Percentiles rank a stretch among this genome's conserved stretches.
Evolutionary conservation across 2,797 vertebrate genomes (phyloP).

Genomic region (Epinephelus coioides): DNA sequence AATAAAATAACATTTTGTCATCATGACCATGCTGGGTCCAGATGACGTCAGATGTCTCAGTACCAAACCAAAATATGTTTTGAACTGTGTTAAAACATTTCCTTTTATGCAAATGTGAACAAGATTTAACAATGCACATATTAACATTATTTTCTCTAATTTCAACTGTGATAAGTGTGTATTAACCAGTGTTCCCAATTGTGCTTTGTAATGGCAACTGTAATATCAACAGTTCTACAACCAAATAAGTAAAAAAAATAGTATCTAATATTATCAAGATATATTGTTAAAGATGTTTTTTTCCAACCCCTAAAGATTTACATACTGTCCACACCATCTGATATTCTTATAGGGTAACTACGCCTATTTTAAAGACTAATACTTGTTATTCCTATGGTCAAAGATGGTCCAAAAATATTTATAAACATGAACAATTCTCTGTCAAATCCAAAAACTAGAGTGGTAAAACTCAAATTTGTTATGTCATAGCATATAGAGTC

Average conservation of each 20-base stretch:
- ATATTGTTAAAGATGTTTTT: not conserved
- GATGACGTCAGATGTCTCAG: not conserved
- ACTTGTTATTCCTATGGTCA: too few relatives aligned
- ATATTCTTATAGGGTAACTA: not conserved
- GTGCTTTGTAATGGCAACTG: not conserved
- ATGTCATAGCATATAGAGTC: too few relatives aligned
- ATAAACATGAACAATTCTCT: too few relatives aligned
- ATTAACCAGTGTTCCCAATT: not conserved
- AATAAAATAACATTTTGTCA: not conserved
- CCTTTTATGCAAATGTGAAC: not conserved
- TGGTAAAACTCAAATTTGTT: too few relatives aligned
- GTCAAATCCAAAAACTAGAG: too few relatives aligned
- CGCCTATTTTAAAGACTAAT: too few relatives aligned
- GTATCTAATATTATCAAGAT: not conserved
- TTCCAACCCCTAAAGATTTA: not conserved
- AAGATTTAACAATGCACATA: not conserved
- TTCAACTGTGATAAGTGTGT: not conserved
- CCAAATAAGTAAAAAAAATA: not conserved
- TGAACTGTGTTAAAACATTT: not conserved
- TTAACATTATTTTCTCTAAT: not conserved
- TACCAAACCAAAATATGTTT: not conserved
- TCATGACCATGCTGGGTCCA: not conserved
- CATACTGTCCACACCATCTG: not conserved
- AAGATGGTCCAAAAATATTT: too few relatives aligned
- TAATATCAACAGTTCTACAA: not conserved